Percentiles rank a stretch among this genome's conserved stretches.
Conservation (phyloP, 2,113 vertebrate genomes). For the Bufo bufo region DNA sequence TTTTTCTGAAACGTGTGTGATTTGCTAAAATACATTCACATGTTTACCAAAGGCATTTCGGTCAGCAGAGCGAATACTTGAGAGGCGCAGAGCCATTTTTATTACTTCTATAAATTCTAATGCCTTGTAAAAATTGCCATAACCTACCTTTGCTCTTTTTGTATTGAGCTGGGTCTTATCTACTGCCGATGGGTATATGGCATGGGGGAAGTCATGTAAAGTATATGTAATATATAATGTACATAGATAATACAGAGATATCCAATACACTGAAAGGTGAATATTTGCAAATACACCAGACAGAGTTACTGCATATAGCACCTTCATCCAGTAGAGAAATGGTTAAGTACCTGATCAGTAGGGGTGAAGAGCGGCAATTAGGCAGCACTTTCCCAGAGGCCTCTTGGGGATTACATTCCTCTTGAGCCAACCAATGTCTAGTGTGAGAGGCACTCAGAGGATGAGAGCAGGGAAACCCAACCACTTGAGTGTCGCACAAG, state of each 20-base stretch:
- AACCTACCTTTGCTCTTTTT: not conserved
- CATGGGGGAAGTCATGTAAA: not conserved
- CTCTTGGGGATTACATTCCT: conserved; percentile 53
- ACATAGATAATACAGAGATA: not conserved
- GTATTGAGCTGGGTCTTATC: not conserved
- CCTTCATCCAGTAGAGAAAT: not conserved
- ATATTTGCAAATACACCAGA: not conserved
- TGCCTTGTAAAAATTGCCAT: not conserved
- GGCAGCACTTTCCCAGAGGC: conserved; percentile 50
- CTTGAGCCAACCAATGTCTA: conserved; percentile 51
- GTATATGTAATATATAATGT: not conserved
- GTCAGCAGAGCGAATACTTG: not conserved
- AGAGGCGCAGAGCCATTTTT: too few species aligned
- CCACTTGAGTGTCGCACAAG: conserved; percentile 41
- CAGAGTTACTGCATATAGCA: not conserved
- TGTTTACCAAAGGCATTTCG: not conserved
- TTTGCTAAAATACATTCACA: not conserved
- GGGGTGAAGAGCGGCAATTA: conserved; percentile 54
- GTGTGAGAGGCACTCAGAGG: conserved; percentile 53
- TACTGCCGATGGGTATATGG: not conserved
- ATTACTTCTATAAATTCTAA: not conserved
- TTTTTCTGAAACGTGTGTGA: not conserved
- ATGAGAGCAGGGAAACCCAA: conserved; percentile 49
- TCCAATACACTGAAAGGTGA: not conserved
- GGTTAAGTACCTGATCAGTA: conserved; percentile 50